Percentiles rank a stretch among this genome's conserved stretches.
phyloP scores from a whole-genome alignment of 2,113 vertebrate species.

The Melanocharis versteri region DNA sequence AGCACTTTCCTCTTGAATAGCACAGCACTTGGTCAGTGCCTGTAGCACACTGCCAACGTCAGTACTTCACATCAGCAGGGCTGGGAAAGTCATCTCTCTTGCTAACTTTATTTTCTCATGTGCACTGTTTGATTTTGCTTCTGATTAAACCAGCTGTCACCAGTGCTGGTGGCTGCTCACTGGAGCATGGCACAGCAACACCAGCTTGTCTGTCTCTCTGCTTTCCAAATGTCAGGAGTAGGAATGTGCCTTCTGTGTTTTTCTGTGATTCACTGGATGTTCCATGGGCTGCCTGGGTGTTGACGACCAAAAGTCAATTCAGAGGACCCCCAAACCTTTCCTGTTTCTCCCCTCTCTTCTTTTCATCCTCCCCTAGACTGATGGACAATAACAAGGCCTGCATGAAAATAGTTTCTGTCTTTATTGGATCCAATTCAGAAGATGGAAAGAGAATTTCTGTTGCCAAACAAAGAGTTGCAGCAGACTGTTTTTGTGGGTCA shows the following conservation, averaged over 20 bases:
- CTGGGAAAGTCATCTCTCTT: slow-evolving; percentile 1
- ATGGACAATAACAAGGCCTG: not conserved
- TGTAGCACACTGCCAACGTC: not conserved
- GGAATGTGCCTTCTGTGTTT: not conserved
- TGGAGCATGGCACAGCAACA: slow-evolving; percentile 23
- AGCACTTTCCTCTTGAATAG: slow-evolving; percentile 1
- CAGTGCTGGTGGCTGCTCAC: slow-evolving; percentile 56
- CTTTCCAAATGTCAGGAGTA: not conserved
- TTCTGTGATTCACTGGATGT: not conserved
- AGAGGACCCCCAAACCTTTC: not conserved
- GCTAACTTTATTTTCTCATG: not conserved
- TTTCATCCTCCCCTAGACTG: not conserved
- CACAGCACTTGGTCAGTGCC: not conserved
- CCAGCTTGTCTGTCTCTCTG: slow-evolving; percentile 17
- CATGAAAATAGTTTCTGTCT: not conserved
- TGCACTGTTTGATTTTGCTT: slow-evolving; percentile 56
- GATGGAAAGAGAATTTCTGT: not conserved
- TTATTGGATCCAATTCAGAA: not conserved
- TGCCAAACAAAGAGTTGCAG: not conserved
- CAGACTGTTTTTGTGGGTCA: not conserved
- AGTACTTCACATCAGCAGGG: not conserved
- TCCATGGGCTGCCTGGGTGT: not conserved
- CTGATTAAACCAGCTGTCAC: slow-evolving; percentile 34
- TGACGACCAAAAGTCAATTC: not conserved
- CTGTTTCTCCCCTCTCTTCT: not conserved